Conservation (phyloP, 2,888 invertebrate genomes). For the Euplexia lucipara region DNA sequence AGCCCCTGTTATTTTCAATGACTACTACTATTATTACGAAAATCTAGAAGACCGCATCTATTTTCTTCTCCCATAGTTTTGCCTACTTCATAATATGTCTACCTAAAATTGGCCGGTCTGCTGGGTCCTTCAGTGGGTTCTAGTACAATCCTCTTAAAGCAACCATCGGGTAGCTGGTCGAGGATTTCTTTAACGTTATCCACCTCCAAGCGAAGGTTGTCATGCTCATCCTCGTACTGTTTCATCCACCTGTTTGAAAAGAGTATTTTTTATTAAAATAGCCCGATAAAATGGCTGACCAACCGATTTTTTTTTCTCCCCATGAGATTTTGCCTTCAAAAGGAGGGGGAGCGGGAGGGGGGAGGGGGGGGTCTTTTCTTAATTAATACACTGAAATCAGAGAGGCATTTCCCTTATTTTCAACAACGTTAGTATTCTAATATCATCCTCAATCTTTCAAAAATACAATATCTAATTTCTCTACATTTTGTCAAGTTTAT, state of each 20-base stretch:
- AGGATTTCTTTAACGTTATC: conserved; percentile 95
- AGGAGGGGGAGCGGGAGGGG: too few species aligned
- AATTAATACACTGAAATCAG: too few species aligned
- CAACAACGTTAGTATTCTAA: too few species aligned
- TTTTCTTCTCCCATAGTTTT: conserved; percentile 1
- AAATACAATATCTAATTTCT: too few species aligned
- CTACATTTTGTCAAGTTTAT: too few species aligned
- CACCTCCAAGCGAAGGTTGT: conserved; percentile 93
- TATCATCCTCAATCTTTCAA: too few species aligned
- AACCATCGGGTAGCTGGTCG: conserved; percentile 94
- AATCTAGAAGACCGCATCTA: not conserved
- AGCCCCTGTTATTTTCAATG: not conserved
- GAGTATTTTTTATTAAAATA: not conserved
- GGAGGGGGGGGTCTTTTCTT: too few species aligned
- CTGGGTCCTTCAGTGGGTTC: conserved; percentile 92
- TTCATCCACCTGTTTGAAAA: conserved; percentile 92
- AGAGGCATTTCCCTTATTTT: too few species aligned
- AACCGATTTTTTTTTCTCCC: too few species aligned
- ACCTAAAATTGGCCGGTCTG: conserved; percentile 75
- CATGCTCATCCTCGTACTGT: conserved; percentile 95
- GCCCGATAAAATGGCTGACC: too few species aligned
- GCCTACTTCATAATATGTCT: conserved; percentile 51
- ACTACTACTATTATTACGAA: not conserved
- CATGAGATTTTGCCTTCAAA: too few species aligned
- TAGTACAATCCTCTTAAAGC: conserved; percentile 94